Evolutionary conservation across 2,888 invertebrate species (phyloP), one percentile per base, ranked within the genome.

Genomic region (Polydrusus cervinus): DNA sequence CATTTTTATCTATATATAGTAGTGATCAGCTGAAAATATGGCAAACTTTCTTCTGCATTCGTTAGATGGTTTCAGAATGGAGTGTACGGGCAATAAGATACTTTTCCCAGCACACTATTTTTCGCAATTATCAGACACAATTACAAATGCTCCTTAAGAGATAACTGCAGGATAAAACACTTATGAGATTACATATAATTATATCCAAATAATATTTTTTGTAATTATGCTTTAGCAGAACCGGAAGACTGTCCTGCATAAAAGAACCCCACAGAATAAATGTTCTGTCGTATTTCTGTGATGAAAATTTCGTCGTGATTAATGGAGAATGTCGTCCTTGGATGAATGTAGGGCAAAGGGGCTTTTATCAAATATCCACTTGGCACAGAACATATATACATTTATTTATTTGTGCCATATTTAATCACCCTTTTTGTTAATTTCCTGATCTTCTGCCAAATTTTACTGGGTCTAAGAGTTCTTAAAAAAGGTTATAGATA

Each of bases 221-320:
- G 55, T 55, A 55, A 55, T 55, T 55, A 55, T 55, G 55, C 20
- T 11, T 55, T 7, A 7, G 34, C 34, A 30, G 55, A 34, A 7
- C 14, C 55, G 2, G 55, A 14, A 55, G 25, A 8, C 55, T 34
- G 55, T 34, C 55, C 55, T 55, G 55, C 34, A 55, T 55, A 34
- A 55, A 34, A 55, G 55, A 34, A 55, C 55, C 55, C 34, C 34
- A 55, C 55, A 55, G 55, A 34, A 55, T 55, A 55, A 55, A 55
- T 55, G 55, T 14, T 14, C 55, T 55, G 55, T 55, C 55, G 34
- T 55, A 14, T n/a, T 55, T 34, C 55, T 55, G 55, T 55, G 55
- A 55, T 55, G 55, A 55, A 55, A 55, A 55, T 55, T 55, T 55
- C 20, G 6, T 34, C 14, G 34, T 55, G 55, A 55, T 55, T 55